Base-by-base conservation (phyloP, 2,888 invertebrate species). In the Hyposoter dolosus region DNA sequence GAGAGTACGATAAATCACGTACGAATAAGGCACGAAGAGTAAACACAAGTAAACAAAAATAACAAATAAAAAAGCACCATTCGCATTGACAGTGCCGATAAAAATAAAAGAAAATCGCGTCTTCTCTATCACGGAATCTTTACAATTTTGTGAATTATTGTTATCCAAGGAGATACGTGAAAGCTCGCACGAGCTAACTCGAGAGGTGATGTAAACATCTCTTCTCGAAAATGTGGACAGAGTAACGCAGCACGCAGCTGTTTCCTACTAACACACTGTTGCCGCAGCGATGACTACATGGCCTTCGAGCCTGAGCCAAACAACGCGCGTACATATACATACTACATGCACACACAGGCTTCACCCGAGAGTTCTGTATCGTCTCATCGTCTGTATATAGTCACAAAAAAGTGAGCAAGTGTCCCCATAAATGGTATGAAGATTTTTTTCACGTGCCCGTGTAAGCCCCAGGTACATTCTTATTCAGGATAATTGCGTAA, bases 191-290 rank as follows among this genome's bases (percentile, higher is more conserved):
- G 72, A 74, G 74, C 75, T 68, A 56, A 87, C 71, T 74, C 74
- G 60, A 85, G 83, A 86, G 50, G 77, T 78, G 78, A 83, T 86
- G 83, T 83, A 86, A 86, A 86, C 86, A 86, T 79, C 81, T 65
- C 83, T 83, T 74, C 56, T 68, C 76, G 84, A 85, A 85, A 87
- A 23, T 72, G 50, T 35, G 32, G 32, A 40, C 50, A 50, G 19
- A 35, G 63, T 60, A 45, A n/a, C 56, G 63, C 83, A 66, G 63
- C 65, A n/a, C 84, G 88, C 89, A 89, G 88, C 86, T 88, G 88
- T 88, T 88, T 85, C 72, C 47, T 76, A 74, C 76, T 28, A 45
- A 79, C 82, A 82, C 84, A 56, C 80, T 35, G 23, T 40, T 1
- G 40, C 40, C 40, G 56, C 43, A 63, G 63, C 43, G 23, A 28